These are phyloP conservation scores for Aphodius granarius DNA, from an alignment of 2,888 invertebrate species.

Conservation along the genomic window DNA sequence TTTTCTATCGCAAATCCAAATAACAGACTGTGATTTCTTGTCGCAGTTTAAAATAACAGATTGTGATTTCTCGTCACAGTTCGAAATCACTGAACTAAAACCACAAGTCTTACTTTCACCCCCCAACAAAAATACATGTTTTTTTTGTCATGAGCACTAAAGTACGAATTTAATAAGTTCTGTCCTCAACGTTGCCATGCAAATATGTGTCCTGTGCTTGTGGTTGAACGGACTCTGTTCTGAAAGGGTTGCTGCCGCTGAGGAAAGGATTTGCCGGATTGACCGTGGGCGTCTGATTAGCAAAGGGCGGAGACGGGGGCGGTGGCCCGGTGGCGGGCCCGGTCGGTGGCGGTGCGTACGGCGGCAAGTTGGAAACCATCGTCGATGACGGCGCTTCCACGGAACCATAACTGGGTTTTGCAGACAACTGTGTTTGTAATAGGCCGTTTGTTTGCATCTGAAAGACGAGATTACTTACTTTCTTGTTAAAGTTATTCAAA, in stretches of 20 bases:
- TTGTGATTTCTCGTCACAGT: not conserved
- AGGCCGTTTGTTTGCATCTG: slow-evolving; percentile 44
- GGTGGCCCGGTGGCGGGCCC: slow-evolving; percentile 31
- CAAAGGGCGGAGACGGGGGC: slow-evolving; percentile 6
- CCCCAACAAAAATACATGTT: not conserved
- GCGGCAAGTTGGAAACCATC: slow-evolving; percentile 27
- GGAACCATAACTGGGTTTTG: slow-evolving; percentile 60
- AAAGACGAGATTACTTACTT: slow-evolving; percentile 6
- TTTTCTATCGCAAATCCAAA: no score
- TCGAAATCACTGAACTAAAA: not conserved
- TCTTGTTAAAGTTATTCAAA: no score
- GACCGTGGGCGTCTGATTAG: slow-evolving; percentile 31
- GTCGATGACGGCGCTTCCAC: slow-evolving; percentile 53
- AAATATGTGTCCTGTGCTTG: slow-evolving; percentile 62
- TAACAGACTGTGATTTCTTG: no score
- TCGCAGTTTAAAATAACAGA: no score
- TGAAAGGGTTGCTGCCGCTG: slow-evolving; percentile 47
- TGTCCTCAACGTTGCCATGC: slow-evolving; percentile 57
- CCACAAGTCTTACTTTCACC: not conserved
- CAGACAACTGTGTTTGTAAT: slow-evolving; percentile 46
- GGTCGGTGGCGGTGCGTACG: slow-evolving; percentile 16
- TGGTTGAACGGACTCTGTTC: slow-evolving; percentile 63
- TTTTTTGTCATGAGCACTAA: not conserved
- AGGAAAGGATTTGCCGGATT: slow-evolving; percentile 32
- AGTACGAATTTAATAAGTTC: slow-evolving; percentile 49